Conservation (phyloP, 2,888 invertebrate genomes). For the Limenitis camilla region DNA sequence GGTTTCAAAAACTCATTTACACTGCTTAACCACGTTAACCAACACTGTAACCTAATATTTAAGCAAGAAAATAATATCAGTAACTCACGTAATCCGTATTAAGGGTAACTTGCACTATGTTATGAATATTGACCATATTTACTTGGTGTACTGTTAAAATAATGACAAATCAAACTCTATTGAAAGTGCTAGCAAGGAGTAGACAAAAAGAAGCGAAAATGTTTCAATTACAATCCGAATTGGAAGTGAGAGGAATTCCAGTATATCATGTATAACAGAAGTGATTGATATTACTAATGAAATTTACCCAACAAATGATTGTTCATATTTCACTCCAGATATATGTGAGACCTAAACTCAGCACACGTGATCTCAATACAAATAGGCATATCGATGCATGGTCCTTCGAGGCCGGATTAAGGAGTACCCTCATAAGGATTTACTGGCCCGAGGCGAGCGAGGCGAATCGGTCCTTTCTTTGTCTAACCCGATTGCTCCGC, state of each 20-base stretch:
- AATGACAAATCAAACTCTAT: too few relatives aligned
- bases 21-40: too few relatives aligned
- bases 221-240: too few relatives aligned
- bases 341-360: conserved; percentile 18
- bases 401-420: conserved; percentile 52
- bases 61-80: too few relatives aligned
- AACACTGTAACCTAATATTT: too few relatives aligned
- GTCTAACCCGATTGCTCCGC: conserved; percentile 51
- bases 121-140: too few relatives aligned
- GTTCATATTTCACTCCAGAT: conserved; percentile 2
- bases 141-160: too few relatives aligned
- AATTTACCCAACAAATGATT: conserved; percentile 3
- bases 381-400: conserved; percentile 55
- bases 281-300: background rate
- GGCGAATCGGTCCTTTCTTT: conserved; percentile 53
- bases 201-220: too few relatives aligned
- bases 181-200: too few relatives aligned
- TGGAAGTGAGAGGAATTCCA: background rate
- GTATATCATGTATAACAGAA: background rate
- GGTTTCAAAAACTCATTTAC: too few relatives aligned
- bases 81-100: too few relatives aligned
- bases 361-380: conserved; percentile 22
- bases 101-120: too few relatives aligned
- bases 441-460: conserved; percentile 50
- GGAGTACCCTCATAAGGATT: conserved; percentile 51